Base-by-base conservation (phyloP, 2,888 invertebrate species). In the Hydropsyche betteni region DNA sequence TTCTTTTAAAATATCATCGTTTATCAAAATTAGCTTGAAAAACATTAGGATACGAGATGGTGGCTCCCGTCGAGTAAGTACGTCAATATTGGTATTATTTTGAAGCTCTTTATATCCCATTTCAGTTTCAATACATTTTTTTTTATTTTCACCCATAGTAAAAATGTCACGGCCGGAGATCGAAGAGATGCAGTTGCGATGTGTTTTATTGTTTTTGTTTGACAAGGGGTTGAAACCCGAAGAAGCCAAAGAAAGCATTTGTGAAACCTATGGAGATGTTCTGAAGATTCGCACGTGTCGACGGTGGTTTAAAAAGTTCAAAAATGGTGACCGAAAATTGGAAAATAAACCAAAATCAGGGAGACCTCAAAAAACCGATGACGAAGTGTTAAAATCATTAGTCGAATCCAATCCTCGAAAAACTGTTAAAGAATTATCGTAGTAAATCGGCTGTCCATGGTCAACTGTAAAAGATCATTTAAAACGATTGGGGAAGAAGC, bases 361-460 rank as follows among this genome's bases (percentile, higher is more conserved):
- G 58, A 72, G 72, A 58, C 72, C 58, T 24, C 58, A 72, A 72
- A 72, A 72, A 72, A 33, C 58, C 4, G 72, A 72, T 10, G 16
- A 72, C 34, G 58, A 58, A 16, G 72, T 72, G 4, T 36, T 58
- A 36, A 72, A 58, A 72, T 72, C 72, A 33, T 14, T 72, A 14
- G 72, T 72, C 12, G 72, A 72, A 38, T 4, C 72, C 8, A 58
- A 72, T 72, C 58, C 72, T 5, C 72, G 72, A 4, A 72, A 72
- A 72, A 72, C 58, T 2, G 58, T 72, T 7, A 55, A 58, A 16
- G 58, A 58, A 72, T 72, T 72, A 14, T 72, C 58, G n/a, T 6
- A 8, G 33, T 55, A 72, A 5, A 53, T 72, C 51, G 72, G 72
- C 72, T 72, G 72, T 72, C 58, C 72, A 8, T 72, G 72, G 72